Conservation (phyloP, 2,797 vertebrate species). For the Gambelia wislizenii region DNA sequence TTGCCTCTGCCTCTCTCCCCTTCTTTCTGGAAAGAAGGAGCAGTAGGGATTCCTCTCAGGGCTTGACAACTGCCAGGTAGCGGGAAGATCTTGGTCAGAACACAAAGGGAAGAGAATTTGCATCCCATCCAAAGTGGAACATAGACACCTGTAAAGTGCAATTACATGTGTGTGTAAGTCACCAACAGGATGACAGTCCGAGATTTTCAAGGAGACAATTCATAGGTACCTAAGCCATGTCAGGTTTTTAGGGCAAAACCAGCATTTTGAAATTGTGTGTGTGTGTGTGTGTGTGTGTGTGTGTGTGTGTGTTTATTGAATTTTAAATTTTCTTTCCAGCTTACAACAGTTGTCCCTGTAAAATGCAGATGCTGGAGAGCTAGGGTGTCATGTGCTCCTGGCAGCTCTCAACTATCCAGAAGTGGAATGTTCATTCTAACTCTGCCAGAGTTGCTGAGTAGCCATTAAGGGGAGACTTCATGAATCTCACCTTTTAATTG, state of each 20-base stretch:
- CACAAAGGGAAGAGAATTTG: no score
- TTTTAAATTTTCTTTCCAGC: background rate
- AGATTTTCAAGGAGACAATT: no score
- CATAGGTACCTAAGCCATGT: background rate
- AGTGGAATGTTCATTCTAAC: background rate
- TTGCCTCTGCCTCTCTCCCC: no score
- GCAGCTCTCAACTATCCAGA: background rate
- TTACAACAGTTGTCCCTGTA: background rate
- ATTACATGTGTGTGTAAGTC: no score
- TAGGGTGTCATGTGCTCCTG: no score
- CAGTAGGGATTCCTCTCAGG: no score
- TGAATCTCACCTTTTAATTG: background rate
- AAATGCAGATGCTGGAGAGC: background rate
- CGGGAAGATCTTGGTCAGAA: no score
- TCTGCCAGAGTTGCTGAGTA: background rate
- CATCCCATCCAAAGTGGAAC: no score
- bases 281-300: background rate
- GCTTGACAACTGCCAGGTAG: no score
- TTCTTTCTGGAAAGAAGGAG: no score
- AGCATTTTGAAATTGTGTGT: background rate
- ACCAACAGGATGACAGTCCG: no score
- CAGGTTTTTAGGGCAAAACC: background rate
- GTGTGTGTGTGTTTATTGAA: background rate
- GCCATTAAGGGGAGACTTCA: background rate
- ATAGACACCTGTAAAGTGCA: no score